These are phyloP conservation scores for Staurois parvus DNA, from an alignment of 2,797 vertebrate genomes.

Conservation along the genomic window DNA sequence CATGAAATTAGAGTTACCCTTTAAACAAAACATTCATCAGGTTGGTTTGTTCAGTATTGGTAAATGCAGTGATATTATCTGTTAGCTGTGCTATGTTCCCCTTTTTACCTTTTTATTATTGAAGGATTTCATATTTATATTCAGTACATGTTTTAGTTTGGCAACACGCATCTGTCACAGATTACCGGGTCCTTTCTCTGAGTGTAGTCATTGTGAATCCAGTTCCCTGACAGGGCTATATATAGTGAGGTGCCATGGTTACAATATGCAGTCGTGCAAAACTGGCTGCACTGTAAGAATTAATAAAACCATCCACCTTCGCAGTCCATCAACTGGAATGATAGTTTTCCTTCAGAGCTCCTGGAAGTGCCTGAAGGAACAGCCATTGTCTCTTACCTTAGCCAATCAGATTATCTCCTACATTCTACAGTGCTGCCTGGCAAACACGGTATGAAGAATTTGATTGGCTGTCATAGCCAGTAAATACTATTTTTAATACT, in stretches of 20 bases:
- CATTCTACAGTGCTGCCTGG: neutral
- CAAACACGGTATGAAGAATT: neutral
- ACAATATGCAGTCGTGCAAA: constrained; percentile 3
- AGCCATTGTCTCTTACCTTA: too few relatives aligned
- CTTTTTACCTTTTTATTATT: neutral
- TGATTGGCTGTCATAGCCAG: neutral
- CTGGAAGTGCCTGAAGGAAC: neutral
- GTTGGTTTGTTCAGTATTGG: neutral
- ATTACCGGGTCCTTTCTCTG: neutral
- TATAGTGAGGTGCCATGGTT: constrained; percentile 9
- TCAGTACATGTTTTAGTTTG: too few relatives aligned
- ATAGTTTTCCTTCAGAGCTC: neutral
- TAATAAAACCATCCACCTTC: constrained; percentile 5
- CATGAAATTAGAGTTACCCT: too few relatives aligned
- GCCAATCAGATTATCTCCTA: neutral
- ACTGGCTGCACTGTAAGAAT: neutral
- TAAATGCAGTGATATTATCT: neutral
- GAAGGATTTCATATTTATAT: neutral
- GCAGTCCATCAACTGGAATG: neutral
- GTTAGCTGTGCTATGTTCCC: neutral
- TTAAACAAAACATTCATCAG: too few relatives aligned
- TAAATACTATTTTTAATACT: neutral
- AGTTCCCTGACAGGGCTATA: neutral
- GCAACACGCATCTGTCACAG: neutral
- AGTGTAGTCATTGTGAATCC: neutral